Evolutionary conservation across 2,888 invertebrate species (phyloP).

Genomic region (Melipona beecheii): DNA sequence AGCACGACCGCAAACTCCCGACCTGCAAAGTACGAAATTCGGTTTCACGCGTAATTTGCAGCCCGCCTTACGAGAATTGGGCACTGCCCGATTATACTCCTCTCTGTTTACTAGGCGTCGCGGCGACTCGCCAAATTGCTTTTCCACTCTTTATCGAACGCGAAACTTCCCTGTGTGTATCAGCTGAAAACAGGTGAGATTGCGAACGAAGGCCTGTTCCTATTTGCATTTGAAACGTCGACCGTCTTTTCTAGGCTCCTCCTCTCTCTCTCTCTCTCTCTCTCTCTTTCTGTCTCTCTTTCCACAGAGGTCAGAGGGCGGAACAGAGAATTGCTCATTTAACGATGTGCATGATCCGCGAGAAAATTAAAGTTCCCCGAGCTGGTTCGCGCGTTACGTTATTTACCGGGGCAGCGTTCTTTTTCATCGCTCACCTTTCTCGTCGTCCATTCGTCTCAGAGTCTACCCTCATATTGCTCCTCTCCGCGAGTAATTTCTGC

Average conservation of each 20-base stretch:
- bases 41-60: conserved; percentile 23
- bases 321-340: conserved; percentile 46
- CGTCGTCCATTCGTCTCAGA: neutral
- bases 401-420: neutral
- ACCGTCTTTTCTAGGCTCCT: neutral
- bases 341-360: conserved; percentile 42
- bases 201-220: conserved; percentile 30
- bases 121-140: conserved; percentile 31
- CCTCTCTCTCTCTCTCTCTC: neutral
- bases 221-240: conserved; percentile 56
- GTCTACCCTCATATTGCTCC: neutral
- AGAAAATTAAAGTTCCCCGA: conserved; percentile 38
- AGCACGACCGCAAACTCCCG: neutral
- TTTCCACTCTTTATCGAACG: conserved; percentile 47
- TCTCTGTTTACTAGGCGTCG: conserved; percentile 6
- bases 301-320: neutral
- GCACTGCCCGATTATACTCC: neutral
- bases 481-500: neutral
- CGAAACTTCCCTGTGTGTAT: conserved; percentile 21
- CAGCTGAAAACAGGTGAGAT: conserved; percentile 32
- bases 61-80: neutral
- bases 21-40: conserved; percentile 9
- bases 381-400: neutral
- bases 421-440: neutral
- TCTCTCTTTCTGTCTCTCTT: too few species aligned